These are phyloP conservation scores for Suncus etruscus DNA, from an alignment of 2,113 vertebrate genomes.

Conservation along the genomic window DNA sequence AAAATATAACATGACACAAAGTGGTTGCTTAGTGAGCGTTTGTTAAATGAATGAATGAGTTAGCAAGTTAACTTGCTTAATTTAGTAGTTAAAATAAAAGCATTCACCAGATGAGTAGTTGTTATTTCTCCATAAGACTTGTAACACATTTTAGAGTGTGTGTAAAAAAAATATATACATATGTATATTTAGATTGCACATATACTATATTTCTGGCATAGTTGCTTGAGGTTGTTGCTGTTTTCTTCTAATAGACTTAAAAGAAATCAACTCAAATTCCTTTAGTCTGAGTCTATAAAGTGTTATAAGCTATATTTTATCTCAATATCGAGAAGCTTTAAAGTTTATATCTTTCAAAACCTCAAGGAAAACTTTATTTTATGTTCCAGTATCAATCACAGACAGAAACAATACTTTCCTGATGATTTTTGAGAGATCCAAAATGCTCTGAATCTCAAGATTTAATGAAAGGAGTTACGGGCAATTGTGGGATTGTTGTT, in stretches of 20 bases:
- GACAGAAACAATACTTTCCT: slow-evolving; percentile 48
- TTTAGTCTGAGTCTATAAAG: slow-evolving; percentile 43
- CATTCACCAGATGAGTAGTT: neutral
- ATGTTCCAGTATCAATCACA: slow-evolving; percentile 55
- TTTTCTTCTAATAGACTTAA: slow-evolving; percentile 52
- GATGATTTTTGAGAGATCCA: slow-evolving; percentile 27
- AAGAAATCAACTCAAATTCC: slow-evolving; percentile 47
- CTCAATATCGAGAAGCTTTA: neutral
- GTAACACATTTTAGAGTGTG: neutral
- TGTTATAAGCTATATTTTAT: slow-evolving; percentile 47
- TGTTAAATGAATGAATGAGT: neutral
- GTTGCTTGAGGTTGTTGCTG: neutral
- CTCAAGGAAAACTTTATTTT: slow-evolving; percentile 66
- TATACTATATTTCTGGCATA: neutral
- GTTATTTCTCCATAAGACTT: neutral
- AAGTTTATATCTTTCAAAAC: slow-evolving; percentile 59
- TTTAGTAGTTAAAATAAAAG: slow-evolving; percentile 13
- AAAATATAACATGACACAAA: neutral
- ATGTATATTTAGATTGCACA: neutral
- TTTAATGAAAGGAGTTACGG: slow-evolving; percentile 45
- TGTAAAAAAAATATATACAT: neutral
- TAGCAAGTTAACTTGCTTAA: neutral
- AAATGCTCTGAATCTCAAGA: slow-evolving; percentile 55
- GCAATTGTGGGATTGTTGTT: slow-evolving; percentile 61
- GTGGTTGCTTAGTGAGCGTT: neutral